Base-by-base conservation (phyloP, 1,140 invertebrate species). In the Bombus soroeensis region DNA sequence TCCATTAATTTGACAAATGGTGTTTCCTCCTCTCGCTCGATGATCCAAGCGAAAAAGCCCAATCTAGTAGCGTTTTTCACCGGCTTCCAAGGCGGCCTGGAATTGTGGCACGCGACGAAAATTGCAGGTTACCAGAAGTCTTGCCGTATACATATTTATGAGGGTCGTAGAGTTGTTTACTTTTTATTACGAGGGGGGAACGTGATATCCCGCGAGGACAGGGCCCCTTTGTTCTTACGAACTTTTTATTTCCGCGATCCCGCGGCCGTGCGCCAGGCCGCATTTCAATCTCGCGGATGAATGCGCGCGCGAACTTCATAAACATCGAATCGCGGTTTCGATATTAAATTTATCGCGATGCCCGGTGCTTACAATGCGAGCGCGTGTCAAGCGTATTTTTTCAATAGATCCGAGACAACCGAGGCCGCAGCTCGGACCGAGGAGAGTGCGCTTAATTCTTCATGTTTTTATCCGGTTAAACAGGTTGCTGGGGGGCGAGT, bases 271-370 rank as follows among this genome's bases (percentile, higher is more conserved):
- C n/a, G 13, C 70, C 57, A 72, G 62, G 75, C 74, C 75, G 87
- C 68, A 82, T 53, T 70, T 59, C 79, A 84, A 89, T 83, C 88
- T 88, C 84, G 57, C 37, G 78, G 72, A 88, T 75, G 82, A 85
- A 88, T 79, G 74, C 81, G 87, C 73, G 59, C 53, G 39, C 73
- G 47, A 39, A 41, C 62, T 74, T 86, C 75, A 85, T 83, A 88
- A 88, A 85, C 83, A 88, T 87, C 81, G 74, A 88, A 66, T 75
- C 43, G 78, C 76, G 82, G 87, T 89, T 88, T 88, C 83, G 87
- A 89, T 89, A 88, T 88, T 88, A 89, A 88, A 88, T 89, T 85
- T 88, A 88, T 88, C 83, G 78, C 68, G 43, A 76, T n/a, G 43
- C 39, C 39, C 37, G 76, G n/a, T 53, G 64, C 28, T 80, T 74